These are phyloP conservation scores for Platichthys flesus DNA, from an alignment of 2,113 vertebrate genomes.

Conservation along the genomic window DNA sequence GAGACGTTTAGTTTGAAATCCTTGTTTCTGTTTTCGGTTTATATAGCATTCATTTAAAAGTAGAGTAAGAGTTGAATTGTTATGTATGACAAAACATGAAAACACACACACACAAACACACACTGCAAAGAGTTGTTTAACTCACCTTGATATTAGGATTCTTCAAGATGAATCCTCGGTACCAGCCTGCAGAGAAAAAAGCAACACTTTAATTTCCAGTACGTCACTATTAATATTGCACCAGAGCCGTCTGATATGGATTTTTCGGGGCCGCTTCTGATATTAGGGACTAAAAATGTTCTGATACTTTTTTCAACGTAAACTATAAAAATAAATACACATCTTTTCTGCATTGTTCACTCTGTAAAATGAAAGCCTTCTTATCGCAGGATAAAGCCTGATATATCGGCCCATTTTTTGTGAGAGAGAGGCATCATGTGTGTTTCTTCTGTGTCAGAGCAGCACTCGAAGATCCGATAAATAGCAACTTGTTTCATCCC, in stretches of 20 bases:
- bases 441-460: neutral
- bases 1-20: neutral
- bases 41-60: neutral
- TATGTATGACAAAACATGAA: neutral
- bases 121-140: neutral
- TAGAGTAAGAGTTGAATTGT: too few species aligned
- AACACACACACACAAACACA: too few species aligned
- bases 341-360: too few species aligned
- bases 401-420: too few species aligned
- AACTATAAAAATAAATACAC: too few species aligned
- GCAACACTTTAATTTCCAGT: constrained; percentile 23
- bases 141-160: constrained; percentile 96
- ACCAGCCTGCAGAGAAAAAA: constrained; percentile 90
- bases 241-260: neutral
- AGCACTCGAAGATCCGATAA: neutral
- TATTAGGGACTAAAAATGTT: neutral
- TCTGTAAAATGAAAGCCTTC: too few species aligned
- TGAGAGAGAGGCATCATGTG: too few species aligned
- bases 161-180: constrained; percentile 98
- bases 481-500: neutral
- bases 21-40: neutral
- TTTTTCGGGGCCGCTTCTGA: neutral
- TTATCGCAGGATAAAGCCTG: too few species aligned
- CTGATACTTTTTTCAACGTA: neutral
- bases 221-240: neutral